Evolutionary conservation across 1,140 invertebrate species (phyloP), one percentile per base, ranked within the genome.

Genomic region (Phenacoccus solenopsis): DNA sequence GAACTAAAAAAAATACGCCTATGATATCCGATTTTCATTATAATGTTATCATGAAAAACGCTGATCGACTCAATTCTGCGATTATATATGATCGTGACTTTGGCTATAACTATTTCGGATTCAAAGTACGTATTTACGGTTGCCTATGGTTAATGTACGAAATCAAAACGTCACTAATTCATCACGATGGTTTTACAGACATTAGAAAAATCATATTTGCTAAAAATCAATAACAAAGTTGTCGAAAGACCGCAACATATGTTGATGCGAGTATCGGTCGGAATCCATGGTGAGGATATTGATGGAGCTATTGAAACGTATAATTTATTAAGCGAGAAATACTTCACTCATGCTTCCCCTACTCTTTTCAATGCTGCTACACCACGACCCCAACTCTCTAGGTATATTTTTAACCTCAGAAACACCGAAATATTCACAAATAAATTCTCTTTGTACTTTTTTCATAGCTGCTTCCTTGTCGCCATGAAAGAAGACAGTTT

Each of bases 21-120:
- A 88, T 98, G 86, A 91, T 99, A 64, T 93, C 91, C 0, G 85
- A 96, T 27, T 84, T 86, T 70, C 86, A 90, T 75, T 87, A 93
- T 73, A 83, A 91, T 49, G 88, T 98, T 64, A 89, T 98, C 1
- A 87, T 90, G 80, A 84, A 90, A 27, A 87, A 99, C 82, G 88
- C 92, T 28, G 91, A 96, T 70, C 83, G 82, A 75, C 78, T 99
- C 0, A 94, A 99, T 80, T 95, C 94, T 16, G 88, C 93, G 1
- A 97, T 99, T 74, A 93, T 98, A 67, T 98, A 98, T 81, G 93
- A 98, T 76, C 84, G 97, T 74, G 98, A 99, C 81, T 99, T 95
- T 77, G 89, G 84, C 70, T 99, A 98, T 79, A 96, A 96, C 77
- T 99, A 97, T 78, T 99, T 99, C 85, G 97, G 96, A 35, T 99